Percentiles rank a stretch among this genome's conserved stretches.
These are phyloP conservation scores for Eclectus roratus DNA, from an alignment of 2,113 vertebrate genomes.

Conservation along the genomic window DNA sequence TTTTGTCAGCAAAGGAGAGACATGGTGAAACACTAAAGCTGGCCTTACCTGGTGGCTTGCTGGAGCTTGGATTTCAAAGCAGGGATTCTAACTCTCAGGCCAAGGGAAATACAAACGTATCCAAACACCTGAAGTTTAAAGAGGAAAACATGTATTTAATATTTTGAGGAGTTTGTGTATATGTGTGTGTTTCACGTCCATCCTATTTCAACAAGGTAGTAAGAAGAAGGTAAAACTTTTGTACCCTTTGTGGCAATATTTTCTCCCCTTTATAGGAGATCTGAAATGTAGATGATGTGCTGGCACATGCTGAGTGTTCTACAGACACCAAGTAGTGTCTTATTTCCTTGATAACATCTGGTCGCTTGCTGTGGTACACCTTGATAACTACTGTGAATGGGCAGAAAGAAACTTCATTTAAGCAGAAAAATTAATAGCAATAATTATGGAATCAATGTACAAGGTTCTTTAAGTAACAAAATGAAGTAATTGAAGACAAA, in stretches of 20 bases:
- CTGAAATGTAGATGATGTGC: neutral
- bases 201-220: neutral
- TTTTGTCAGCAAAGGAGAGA: neutral
- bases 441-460: neutral
- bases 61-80: neutral
- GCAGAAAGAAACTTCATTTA: neutral
- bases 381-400: neutral
- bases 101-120: neutral
- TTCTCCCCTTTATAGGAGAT: neutral
- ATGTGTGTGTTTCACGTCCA: neutral
- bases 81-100: neutral
- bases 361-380: neutral
- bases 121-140: neutral
- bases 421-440: neutral
- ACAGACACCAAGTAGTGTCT: neutral
- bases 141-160: neutral
- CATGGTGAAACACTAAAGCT: neutral
- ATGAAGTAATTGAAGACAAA: neutral
- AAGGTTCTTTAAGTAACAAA: neutral
- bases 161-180: neutral
- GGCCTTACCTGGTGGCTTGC: neutral
- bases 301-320: neutral
- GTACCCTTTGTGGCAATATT: neutral
- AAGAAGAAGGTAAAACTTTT: neutral
- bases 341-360: neutral